These are phyloP conservation scores for Pseudomyrmex pallidus DNA, from an alignment of 1,140 invertebrate genomes.

Conservation along the genomic window DNA sequence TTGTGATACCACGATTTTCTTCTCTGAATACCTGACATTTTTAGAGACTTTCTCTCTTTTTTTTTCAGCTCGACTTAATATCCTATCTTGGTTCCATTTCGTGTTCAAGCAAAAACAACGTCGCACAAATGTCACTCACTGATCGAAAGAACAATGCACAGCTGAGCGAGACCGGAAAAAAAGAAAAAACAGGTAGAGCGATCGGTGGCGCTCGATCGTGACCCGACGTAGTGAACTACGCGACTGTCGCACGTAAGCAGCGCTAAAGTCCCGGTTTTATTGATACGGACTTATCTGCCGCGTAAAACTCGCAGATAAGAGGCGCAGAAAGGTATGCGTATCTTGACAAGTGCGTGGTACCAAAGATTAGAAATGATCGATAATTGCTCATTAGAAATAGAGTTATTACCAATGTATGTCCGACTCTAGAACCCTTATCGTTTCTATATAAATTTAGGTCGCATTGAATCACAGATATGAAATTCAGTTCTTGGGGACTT, in stretches of 20 bases:
- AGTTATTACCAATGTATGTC: no score
- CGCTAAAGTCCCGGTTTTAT: not conserved
- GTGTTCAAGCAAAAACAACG: not conserved
- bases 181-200: not conserved
- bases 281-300: no score
- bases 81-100: not conserved
- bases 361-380: not conserved
- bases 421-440: not conserved
- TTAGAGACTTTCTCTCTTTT: not conserved
- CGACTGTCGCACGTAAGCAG: slow-evolving; percentile 3
- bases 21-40: slow-evolving; percentile 72
- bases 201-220: not conserved
- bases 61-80: not conserved
- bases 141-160: not conserved
- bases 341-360: not conserved
- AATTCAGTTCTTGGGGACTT: no score
- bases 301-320: slow-evolving; percentile 23
- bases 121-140: not conserved
- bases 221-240: not conserved
- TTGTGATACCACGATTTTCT: slow-evolving; percentile 76
- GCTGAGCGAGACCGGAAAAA: not conserved
- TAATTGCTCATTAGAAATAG: not conserved
- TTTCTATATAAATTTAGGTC: not conserved
- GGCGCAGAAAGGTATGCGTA: not conserved
- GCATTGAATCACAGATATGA: not conserved